Conservation (phyloP, 2,888 invertebrate species). For the Metopia argyrocephala region DNA sequence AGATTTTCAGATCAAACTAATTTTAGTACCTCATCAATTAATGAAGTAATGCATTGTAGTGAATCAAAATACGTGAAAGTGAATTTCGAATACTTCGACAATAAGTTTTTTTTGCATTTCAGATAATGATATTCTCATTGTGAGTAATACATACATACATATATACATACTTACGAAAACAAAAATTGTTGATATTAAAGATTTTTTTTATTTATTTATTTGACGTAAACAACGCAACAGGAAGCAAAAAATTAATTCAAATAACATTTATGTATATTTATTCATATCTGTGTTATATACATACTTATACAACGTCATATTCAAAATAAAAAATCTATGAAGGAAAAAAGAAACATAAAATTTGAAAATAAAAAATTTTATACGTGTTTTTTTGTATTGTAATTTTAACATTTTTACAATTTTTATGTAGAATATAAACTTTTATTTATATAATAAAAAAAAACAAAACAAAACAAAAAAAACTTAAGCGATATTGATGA, state of each 20-base stretch:
- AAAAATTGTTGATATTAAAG: neutral
- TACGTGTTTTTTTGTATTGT: constrained; percentile 61
- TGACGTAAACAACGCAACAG: constrained; percentile 14
- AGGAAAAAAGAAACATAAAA: constrained; percentile 47
- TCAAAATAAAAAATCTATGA: constrained; percentile 13
- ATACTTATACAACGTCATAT: constrained; percentile 47
- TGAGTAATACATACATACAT: neutral
- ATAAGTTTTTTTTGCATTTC: too few relatives aligned
- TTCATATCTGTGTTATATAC: constrained; percentile 58
- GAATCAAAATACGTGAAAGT: too few relatives aligned
- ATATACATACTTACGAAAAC: neutral
- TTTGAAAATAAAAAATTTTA: constrained; percentile 68
- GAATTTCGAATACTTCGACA: too few relatives aligned
- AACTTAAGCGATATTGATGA: constrained; percentile 49
- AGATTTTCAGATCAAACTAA: too few relatives aligned
- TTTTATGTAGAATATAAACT: constrained; percentile 52
- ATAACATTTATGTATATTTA: constrained; percentile 39
- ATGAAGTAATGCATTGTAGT: too few relatives aligned
- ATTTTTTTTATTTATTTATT: neutral
- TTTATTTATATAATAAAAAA: constrained; percentile 37
- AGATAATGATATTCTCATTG: too few relatives aligned
- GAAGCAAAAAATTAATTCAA: constrained; percentile 22
- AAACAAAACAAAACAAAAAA: neutral
- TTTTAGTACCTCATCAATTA: too few relatives aligned
- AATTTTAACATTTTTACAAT: constrained; percentile 62